These are phyloP conservation scores for Nesogale talazaci DNA, from an alignment of 2,113 vertebrate genomes.

Conservation along the genomic window DNA sequence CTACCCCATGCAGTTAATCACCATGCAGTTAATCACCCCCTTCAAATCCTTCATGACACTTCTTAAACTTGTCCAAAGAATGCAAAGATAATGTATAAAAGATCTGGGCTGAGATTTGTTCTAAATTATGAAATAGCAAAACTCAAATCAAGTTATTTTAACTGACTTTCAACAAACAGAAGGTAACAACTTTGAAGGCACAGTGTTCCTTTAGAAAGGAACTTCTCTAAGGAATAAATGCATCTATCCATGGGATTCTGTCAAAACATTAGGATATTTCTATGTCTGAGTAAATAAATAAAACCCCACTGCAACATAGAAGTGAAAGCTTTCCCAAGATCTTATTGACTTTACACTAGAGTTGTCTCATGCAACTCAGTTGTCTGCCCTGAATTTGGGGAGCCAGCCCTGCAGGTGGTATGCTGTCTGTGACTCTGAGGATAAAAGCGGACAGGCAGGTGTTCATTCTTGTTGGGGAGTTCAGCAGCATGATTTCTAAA, in stretches of 20 bases:
- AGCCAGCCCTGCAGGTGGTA: neutral
- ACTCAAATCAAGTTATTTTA: neutral
- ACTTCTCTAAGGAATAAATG: neutral
- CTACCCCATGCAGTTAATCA: no score
- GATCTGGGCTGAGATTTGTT: neutral
- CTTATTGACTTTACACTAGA: neutral
- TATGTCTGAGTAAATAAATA: neutral
- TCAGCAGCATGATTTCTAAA: conserved; percentile 67
- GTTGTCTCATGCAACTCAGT: neutral
- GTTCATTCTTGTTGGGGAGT: conserved; percentile 64
- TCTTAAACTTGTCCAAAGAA: neutral
- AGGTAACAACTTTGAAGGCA: neutral
- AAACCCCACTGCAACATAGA: conserved; percentile 20
- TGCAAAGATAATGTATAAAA: conserved; percentile 28
- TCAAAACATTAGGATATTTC: neutral
- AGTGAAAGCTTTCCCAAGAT: conserved; percentile 14
- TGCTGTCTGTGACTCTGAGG: neutral
- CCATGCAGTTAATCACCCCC: no score
- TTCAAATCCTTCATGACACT: neutral
- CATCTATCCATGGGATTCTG: neutral
- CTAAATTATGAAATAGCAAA: conserved; percentile 36
- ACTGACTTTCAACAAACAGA: neutral
- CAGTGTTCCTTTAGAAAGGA: neutral
- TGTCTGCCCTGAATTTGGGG: neutral
- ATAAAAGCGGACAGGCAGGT: conserved; percentile 23